Base-by-base conservation (phyloP, 2,797 vertebrate genomes). In the Cryptoprocta ferox region DNA sequence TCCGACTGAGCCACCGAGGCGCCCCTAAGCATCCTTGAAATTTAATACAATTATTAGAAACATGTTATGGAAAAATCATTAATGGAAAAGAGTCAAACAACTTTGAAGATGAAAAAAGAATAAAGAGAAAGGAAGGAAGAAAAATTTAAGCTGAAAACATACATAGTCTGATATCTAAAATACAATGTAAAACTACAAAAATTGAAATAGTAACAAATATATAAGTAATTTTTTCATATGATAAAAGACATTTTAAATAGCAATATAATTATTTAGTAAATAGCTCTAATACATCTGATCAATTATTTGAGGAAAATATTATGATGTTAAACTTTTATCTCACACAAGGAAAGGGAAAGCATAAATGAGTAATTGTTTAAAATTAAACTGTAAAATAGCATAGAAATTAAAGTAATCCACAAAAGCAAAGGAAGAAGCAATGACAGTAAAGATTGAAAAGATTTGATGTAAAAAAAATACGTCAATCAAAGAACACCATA, bases 361-460 rank as follows among this genome's bases (percentile, higher is more conserved):
- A 86, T 14, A 87, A 68, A n/a, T 66, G 81, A 89, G 82, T 42
- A 95, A 93, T 66, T 79, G 7, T 66, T 84, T 95, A 76, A 96
- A 93, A 87, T 75, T 32, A 89, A 65, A 79, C 82, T 81, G 7
- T 53, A 91, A 95, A 84, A 71, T 48, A 75, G 35, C 68, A 6
- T 35, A 75, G 32, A 93, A 91, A 91, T 59, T 37, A 76, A 53
- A 81, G 45, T 80, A 89, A 95, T 82, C 42, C 42, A 95, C 65
- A 59, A 80, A 91, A n/a, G 30, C 63, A 94, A 75, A 71, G 15
- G n/a, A 91, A 83, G 42, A 92, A 82, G 59, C 5, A n/a, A 28
- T n/a, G 42, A 50, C 53, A 26, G 63, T 53, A 42, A 85, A 35
- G 13, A 42, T 24, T 26, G 76, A 76, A 86, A 82, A 91, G 5